Evolutionary conservation across 1,140 invertebrate species (phyloP), one percentile per base, ranked within the genome.

Genomic region (Hormaphis cornu): DNA sequence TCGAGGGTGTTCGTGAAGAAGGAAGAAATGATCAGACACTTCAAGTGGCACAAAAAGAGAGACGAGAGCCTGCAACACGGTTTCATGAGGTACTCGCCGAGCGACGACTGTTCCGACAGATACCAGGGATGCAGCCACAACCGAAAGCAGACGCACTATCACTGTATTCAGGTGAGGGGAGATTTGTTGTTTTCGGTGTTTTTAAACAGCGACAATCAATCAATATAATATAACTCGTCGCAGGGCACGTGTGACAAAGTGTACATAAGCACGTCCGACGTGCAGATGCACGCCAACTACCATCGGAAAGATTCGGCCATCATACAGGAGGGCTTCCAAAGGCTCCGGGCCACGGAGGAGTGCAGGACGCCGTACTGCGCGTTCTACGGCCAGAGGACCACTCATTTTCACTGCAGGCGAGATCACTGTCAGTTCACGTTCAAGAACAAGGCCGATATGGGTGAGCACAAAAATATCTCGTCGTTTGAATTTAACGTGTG

Each of bases 381-480:
- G 24, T 98, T 97, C 79, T 89, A 87, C 75, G 92, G 93, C n/a
- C 95, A 97, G 78, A 81, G 92, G 71, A 98, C 94, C 22, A 98
- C 96, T 8, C 96, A 98, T 78, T 98, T 98, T 80, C 96, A 98
- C 77, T 98, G 96, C 78, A 82, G 93, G 70, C 82, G 95, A 74
- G 80, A 87, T 46, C 87, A 87, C 5, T 98, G 96, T 80, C 87
- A 89, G 71, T 96, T 91, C 78, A 98, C 95, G 0, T 98, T 98
- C 79, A 98, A 98, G 79, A 98, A 98, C 79, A 98, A 98, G 80
- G 93, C 94, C 74, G 95, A 98, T 80, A 98, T 98, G 94, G 95
- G 94, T 97, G 83, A 85, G 87, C 78, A 26, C 20, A 37, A 50
- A 30, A n/a, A n/a, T n/a, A n/a, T n/a, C n/a, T n/a, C n/a, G n/a